Evolutionary conservation across 2,888 invertebrate species (phyloP).

Genomic region (Xylota segnis): DNA sequence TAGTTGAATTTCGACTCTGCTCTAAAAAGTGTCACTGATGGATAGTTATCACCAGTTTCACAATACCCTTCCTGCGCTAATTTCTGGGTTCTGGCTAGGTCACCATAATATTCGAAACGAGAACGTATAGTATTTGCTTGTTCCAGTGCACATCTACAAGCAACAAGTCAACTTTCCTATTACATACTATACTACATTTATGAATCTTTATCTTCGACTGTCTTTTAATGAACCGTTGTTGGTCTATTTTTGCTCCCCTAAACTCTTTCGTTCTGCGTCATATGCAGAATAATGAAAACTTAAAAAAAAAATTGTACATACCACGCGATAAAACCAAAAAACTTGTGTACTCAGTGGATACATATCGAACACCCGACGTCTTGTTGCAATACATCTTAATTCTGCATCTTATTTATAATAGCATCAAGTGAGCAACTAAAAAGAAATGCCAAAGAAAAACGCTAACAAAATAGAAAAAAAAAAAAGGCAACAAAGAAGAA

Average conservation of each 20-base stretch:
- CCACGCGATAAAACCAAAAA: not conserved
- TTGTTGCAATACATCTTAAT: conserved; percentile 22
- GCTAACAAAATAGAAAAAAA: not conserved
- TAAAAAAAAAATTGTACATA: not conserved
- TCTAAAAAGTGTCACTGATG: too few species aligned
- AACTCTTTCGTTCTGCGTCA: conserved; percentile 1
- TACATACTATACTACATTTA: too few species aligned
- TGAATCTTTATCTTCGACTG: not conserved
- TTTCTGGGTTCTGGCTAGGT: too few species aligned
- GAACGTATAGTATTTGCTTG: too few species aligned
- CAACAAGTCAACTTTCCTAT: too few species aligned
- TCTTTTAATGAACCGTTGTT: not conserved
- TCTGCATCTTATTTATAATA: conserved; percentile 33
- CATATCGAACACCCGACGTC: not conserved
- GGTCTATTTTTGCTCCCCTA: not conserved
- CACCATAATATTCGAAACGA: too few species aligned
- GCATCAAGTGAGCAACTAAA: conserved; percentile 15
- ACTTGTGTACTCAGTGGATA: not conserved
- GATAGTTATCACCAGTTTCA: too few species aligned
- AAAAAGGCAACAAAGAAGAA: conserved; percentile 10
- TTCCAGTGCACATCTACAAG: too few species aligned
- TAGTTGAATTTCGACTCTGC: too few species aligned
- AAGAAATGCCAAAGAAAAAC: conserved; percentile 1
- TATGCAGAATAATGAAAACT: not conserved
- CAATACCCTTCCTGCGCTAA: too few species aligned